Evolutionary conservation across 2,797 vertebrate genomes (phyloP).

Genomic region (Xyrichtys novacula): DNA sequence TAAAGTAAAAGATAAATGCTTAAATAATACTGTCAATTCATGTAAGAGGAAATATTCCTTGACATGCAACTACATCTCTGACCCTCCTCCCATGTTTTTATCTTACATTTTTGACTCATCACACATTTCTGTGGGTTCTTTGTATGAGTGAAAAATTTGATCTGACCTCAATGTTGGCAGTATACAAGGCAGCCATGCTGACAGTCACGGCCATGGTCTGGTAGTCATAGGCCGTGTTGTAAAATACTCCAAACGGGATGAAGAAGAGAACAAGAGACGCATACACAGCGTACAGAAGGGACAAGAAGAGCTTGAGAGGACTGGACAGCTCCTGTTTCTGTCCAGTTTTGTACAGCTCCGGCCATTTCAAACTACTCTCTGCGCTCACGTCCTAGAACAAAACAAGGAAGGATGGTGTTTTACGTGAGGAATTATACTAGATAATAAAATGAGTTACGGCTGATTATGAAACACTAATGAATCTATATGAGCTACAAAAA

Average conservation of each 20-base stretch:
- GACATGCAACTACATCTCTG: not conserved
- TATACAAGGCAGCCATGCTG: constrained; percentile 83
- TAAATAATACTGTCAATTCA: not conserved
- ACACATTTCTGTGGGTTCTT: not conserved
- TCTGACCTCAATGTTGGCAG: constrained; percentile 88
- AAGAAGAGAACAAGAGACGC: constrained; percentile 90
- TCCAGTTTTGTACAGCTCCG: constrained; percentile 86
- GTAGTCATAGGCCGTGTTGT: constrained; percentile 80
- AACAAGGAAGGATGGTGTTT: not conserved
- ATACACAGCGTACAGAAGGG: constrained; percentile 83
- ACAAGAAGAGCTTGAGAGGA: constrained; percentile 74
- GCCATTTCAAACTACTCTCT: constrained; percentile 84
- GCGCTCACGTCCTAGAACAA: constrained; percentile 86
- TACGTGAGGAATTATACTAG: not conserved
- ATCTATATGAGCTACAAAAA: not conserved
- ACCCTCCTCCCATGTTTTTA: not conserved
- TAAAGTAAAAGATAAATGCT: not conserved
- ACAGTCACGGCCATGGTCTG: constrained; percentile 89
- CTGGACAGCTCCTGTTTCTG: constrained; percentile 87
- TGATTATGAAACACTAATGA: not conserved
- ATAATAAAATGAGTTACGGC: not conserved
- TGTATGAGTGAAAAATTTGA: not conserved
- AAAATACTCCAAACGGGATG: constrained; percentile 82
- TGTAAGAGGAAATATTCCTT: no score
- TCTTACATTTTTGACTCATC: not conserved